phyloP scores from a whole-genome alignment of 2,113 vertebrate species.

The Melanocharis versteri region DNA sequence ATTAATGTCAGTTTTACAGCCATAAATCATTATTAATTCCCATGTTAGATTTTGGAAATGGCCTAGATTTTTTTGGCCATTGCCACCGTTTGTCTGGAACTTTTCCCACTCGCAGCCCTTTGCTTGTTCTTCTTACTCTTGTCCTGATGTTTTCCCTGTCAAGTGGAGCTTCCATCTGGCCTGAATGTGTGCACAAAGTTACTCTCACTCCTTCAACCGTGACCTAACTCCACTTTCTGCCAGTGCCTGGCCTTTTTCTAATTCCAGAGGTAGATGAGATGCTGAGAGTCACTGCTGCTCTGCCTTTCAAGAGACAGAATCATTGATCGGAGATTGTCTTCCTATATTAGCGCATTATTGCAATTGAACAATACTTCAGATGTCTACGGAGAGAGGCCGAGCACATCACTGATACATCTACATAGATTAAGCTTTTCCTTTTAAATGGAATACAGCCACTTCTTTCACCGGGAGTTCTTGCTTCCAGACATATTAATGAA shows the following conservation, averaged over 20 bases:
- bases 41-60: conserved; percentile 58
- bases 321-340: not conserved
- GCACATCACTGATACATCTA: not conserved
- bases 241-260: not conserved
- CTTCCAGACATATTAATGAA: conserved; percentile 9
- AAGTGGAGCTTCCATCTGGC: conserved; percentile 28
- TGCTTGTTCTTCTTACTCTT: not conserved
- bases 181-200: not conserved
- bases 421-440: not conserved
- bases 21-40: conserved; percentile 71
- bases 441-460: not conserved
- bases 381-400: not conserved
- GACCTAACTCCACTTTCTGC: not conserved
- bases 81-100: conserved; percentile 31
- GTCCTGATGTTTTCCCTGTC: not conserved
- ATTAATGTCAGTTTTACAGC: conserved; percentile 61
- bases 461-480: not conserved
- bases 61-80: conserved; percentile 48
- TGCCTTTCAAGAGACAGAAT: not conserved
- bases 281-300: not conserved
- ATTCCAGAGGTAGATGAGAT: not conserved
- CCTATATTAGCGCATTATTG: not conserved
- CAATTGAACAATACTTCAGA: not conserved
- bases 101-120: not conserved
- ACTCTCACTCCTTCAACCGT: not conserved